Evolutionary conservation across 2,113 vertebrate genomes (phyloP), one percentile per base, ranked within the genome.

Genomic region (Scalopus aquaticus): DNA sequence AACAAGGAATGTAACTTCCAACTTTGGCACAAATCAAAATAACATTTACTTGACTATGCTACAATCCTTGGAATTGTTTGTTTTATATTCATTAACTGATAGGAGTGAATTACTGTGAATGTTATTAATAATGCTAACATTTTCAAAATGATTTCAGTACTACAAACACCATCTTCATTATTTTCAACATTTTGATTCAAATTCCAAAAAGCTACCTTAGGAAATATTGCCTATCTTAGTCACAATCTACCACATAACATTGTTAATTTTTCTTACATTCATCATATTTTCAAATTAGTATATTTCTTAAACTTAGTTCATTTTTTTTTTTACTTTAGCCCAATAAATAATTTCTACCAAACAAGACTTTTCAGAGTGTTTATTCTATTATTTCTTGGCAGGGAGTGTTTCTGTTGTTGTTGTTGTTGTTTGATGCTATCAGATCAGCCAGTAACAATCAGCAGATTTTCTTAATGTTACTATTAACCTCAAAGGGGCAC

Each of bases 51-150:
- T 94, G 19, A 67, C n/a, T 86, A 73, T 22, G 54, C 22, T 72
- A 42, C 2, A 4, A 86, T 90, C 17, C 73, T 73, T 80, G 24
- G 44, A 56, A 2, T 73, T 8, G 56, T 20, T 86, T 32, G 39
- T 78, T 94, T 84, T 60, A 46, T 65, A 87, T 10, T 58, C 7
- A 35, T 72, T 80, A 65, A 37, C 5, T 58, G 20, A 49, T 80
- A 39, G 3, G 19, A 7, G 28, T 80, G 11, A 49, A 67, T 24
- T 26, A 85, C 56, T 54, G 51, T 51, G 67, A 87, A n/a, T 65
- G 9, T 58, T 95, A 90, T 65, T 67, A 81, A 80, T 79, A 73
- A 64, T 91, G 58, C 51, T 30, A 35, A 78, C 85, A 62, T 54
- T 79, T 84, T 72, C 20, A 90, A 64, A 85, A 65, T 64, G 2